phyloP scores from a whole-genome alignment of 2,888 invertebrate genomes.

The Xestobium rufovillosum region DNA sequence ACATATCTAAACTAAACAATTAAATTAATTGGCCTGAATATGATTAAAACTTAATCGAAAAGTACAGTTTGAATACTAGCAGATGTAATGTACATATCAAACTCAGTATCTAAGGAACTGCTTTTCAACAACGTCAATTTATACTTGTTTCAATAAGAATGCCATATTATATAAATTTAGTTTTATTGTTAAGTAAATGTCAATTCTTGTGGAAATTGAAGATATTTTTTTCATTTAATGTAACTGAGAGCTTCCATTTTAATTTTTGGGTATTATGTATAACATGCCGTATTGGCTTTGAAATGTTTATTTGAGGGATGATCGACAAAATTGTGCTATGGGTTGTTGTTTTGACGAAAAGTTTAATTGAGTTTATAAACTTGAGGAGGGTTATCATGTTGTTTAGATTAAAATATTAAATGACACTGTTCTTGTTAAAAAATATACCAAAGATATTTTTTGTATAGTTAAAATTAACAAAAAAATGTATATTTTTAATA shows the following conservation, averaged over 20 bases:
- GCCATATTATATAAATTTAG: not conserved
- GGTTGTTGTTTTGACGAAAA: not conserved
- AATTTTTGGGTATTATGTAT: too few relatives aligned
- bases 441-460: constrained; percentile 44
- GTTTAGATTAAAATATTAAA: too few relatives aligned
- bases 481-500: constrained; percentile 37
- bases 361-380: too few relatives aligned
- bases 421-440: constrained; percentile 19
- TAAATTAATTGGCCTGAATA: constrained; percentile 41
- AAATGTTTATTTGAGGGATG: not conserved
- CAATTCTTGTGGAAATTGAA: not conserved
- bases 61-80: constrained; percentile 28
- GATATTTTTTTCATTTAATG: not conserved
- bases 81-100: constrained; percentile 1
- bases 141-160: not conserved
- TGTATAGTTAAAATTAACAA: constrained; percentile 38
- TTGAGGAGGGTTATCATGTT: too few relatives aligned
- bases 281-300: not conserved
- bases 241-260: too few relatives aligned
- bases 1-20: too few relatives aligned
- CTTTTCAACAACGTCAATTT: not conserved
- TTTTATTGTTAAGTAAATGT: not conserved
- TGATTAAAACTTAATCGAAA: constrained; percentile 40
- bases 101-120: too few relatives aligned
- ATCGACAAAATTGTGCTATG: not conserved